phyloP scores from a whole-genome alignment of 2,113 vertebrate species.

The Buteo buteo region DNA sequence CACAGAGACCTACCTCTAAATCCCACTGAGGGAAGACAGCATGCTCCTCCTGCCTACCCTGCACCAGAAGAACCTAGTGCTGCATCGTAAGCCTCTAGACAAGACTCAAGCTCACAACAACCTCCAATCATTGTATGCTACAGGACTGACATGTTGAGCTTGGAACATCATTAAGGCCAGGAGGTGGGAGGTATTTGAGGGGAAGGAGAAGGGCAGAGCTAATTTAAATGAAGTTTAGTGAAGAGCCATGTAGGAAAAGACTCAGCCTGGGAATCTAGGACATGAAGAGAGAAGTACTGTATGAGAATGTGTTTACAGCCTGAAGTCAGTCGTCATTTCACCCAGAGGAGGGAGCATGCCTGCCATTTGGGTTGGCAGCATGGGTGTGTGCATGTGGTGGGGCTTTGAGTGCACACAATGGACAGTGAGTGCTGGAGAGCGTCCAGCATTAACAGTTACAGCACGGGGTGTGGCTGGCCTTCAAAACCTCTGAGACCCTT shows the following conservation, averaged over 20 bases:
- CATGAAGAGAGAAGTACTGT: background rate
- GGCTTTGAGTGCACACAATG: background rate
- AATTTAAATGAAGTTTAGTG: background rate
- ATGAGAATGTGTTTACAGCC: background rate
- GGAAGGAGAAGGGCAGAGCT: background rate
- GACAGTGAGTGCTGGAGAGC: background rate
- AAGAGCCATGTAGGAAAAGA: background rate
- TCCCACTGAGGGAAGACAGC: background rate
- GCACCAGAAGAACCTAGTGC: background rate
- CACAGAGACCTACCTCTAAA: background rate
- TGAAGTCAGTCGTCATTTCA: background rate
- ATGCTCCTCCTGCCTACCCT: background rate
- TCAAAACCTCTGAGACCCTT: background rate
- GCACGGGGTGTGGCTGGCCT: background rate
- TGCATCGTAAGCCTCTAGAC: background rate
- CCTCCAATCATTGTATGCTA: background rate
- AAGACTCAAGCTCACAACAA: background rate
- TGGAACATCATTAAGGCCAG: constrained; percentile 18
- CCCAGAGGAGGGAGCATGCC: background rate
- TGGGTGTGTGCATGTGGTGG: background rate
- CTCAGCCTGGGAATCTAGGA: fast-evolving
- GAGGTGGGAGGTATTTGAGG: constrained; percentile 7
- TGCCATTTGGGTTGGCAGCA: fast-evolving
- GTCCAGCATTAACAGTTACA: background rate
- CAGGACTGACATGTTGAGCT: background rate